Percentiles rank a stretch among this genome's conserved stretches.
Conservation (phyloP, 2,888 invertebrate species). For the Mythimna vitellina region DNA sequence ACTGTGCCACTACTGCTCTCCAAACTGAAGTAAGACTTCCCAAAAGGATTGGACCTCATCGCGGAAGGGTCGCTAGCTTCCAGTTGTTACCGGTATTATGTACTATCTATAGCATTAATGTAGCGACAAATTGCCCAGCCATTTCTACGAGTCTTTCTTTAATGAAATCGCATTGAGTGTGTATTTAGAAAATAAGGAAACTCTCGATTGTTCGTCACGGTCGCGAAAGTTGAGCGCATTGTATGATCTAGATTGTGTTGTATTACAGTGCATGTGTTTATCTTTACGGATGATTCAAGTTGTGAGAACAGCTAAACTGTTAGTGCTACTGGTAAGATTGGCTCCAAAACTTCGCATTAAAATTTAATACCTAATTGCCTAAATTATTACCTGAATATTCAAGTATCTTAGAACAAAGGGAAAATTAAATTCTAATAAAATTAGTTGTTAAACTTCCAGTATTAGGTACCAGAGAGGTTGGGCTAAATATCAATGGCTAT, state of each 20-base stretch:
- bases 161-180: slow-evolving; percentile 50
- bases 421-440: not conserved
- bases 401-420: not conserved
- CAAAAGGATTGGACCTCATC: not conserved
- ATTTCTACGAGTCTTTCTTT: slow-evolving; percentile 44
- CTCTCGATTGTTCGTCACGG: slow-evolving; percentile 47
- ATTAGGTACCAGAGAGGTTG: not conserved
- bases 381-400: not conserved
- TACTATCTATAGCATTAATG: slow-evolving; percentile 4
- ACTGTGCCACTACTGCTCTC: not conserved
- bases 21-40: not conserved
- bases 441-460: not conserved
- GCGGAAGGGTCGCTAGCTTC: not conserved
- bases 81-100: not conserved
- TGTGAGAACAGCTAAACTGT: not conserved
- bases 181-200: slow-evolving; percentile 61
- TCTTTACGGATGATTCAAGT: slow-evolving; percentile 19
- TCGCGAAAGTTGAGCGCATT: slow-evolving; percentile 51
- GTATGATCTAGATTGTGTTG: slow-evolving; percentile 41
- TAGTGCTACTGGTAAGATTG: not conserved
- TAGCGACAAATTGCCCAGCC: slow-evolving; percentile 19
- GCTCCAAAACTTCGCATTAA: not conserved
- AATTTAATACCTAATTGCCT: not conserved
- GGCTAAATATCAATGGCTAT: not conserved
- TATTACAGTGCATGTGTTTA: slow-evolving; percentile 5